phyloP scores from a whole-genome alignment of 2,888 invertebrate genomes.

The Pardosa pseudoannulata region DNA sequence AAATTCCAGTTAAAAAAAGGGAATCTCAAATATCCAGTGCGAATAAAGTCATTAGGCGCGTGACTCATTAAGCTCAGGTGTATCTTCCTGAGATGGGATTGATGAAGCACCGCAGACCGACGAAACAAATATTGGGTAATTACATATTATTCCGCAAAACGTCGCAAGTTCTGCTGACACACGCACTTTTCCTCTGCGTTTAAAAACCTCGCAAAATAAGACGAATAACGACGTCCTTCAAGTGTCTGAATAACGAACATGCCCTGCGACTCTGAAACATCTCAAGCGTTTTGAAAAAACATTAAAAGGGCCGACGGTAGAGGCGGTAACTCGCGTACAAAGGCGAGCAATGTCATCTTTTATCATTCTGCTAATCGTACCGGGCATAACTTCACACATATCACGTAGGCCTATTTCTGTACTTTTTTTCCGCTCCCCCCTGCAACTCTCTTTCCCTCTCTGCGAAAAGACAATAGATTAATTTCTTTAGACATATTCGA shows the following conservation, averaged over 20 bases:
- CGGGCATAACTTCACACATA: slow-evolving; percentile 68
- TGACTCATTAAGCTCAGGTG: no score
- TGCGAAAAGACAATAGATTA: slow-evolving; percentile 64
- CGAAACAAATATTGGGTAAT: no score
- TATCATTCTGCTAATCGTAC: slow-evolving; percentile 71
- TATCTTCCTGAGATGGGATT: no score
- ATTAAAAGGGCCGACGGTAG: slow-evolving; percentile 62
- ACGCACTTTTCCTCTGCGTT: not conserved
- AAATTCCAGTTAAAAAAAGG: no score
- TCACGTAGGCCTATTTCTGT: slow-evolving; percentile 48
- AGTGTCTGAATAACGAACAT: slow-evolving; percentile 5
- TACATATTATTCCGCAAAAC: no score
- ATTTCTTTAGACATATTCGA: slow-evolving; percentile 63
- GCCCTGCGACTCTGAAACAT: slow-evolving; percentile 31
- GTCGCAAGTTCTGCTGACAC: not conserved
- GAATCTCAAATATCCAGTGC: no score
- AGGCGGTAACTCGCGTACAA: slow-evolving; percentile 61
- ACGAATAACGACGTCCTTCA: slow-evolving; percentile 8
- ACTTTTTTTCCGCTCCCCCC: slow-evolving; percentile 20
- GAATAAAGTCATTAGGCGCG: no score
- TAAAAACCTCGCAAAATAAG: not conserved
- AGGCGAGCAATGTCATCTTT: slow-evolving; percentile 64
- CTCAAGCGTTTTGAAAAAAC: slow-evolving; percentile 52
- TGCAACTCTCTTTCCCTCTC: not conserved
- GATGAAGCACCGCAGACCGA: no score